phyloP scores from a whole-genome alignment of 2,888 invertebrate genomes.

The Gymnosoma rotundatum region DNA sequence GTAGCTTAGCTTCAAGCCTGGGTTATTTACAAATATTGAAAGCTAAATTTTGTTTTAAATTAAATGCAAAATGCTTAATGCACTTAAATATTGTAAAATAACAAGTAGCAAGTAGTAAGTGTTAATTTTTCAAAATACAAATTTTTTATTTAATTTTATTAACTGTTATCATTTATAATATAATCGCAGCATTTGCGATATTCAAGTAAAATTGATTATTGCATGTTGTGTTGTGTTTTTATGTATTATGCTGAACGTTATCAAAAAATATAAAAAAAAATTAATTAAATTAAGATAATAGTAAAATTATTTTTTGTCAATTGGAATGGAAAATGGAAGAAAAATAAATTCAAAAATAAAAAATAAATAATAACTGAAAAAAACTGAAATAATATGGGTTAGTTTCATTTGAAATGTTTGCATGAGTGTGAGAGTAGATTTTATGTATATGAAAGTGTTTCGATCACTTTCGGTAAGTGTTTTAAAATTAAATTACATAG shows the following conservation, averaged over 20 bases:
- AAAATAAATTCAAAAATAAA: conserved; percentile 45
- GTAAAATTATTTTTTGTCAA: conserved; percentile 49
- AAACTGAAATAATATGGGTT: background rate
- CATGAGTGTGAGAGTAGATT: conserved; percentile 39
- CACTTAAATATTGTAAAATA: conserved; percentile 42
- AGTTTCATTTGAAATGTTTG: conserved; percentile 65
- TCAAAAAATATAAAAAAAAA: conserved; percentile 3
- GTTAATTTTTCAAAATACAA: conserved; percentile 69
- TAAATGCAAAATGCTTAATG: conserved; percentile 54
- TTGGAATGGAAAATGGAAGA: conserved; percentile 57
- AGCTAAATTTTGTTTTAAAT: conserved; percentile 45
- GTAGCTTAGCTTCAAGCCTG: conserved; percentile 3
- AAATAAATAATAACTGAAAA: conserved; percentile 28
- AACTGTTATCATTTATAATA: conserved; percentile 57
- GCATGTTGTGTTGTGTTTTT: conserved; percentile 45
- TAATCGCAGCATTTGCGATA: conserved; percentile 49
- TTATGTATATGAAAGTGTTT: conserved; percentile 14
- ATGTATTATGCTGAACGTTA: background rate
- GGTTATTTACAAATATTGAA: conserved; percentile 68
- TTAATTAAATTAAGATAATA: background rate
- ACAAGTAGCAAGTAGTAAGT: background rate
- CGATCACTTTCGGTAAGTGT: conserved; percentile 41
- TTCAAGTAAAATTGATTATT: too few relatives aligned
- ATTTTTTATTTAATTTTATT: conserved; percentile 55
- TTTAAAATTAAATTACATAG: conserved; percentile 45